Evolutionary conservation across 2,113 vertebrate genomes (phyloP).

Genomic region (Tylochromis polylepis): DNA sequence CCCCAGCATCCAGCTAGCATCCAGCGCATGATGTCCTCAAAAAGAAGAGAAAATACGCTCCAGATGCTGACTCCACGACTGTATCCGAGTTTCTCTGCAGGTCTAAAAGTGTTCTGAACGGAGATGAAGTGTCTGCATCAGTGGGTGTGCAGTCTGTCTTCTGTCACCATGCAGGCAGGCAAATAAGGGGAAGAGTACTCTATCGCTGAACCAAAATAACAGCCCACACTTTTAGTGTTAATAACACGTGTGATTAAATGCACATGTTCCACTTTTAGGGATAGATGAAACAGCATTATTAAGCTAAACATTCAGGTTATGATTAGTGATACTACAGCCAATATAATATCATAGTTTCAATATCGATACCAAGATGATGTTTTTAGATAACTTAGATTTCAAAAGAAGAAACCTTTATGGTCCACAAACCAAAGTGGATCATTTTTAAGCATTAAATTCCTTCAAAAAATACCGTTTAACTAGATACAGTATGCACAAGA

Average conservation of each 20-base stretch:
- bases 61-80: not conserved
- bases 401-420: not conserved
- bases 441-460: not conserved
- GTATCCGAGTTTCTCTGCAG: not conserved
- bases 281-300: not conserved
- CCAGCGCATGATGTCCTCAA: constrained; percentile 50
- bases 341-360: not conserved
- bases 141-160: not conserved
- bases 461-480: not conserved
- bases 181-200: constrained; percentile 24
- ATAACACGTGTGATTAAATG: no score
- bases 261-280: not conserved
- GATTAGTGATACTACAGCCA: not conserved
- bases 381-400: not conserved
- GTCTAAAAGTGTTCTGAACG: not conserved
- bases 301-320: not conserved
- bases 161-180: not conserved
- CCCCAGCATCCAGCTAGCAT: constrained; percentile 45
- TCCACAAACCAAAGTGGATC: not conserved
- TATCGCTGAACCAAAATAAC: not conserved
- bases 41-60: not conserved
- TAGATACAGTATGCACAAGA: not conserved
- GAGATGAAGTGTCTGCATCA: not conserved
- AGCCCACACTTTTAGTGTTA: not conserved
- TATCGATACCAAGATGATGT: not conserved